Conservation (phyloP, 2,113 vertebrate species). For the Phainopepla nitens region DNA sequence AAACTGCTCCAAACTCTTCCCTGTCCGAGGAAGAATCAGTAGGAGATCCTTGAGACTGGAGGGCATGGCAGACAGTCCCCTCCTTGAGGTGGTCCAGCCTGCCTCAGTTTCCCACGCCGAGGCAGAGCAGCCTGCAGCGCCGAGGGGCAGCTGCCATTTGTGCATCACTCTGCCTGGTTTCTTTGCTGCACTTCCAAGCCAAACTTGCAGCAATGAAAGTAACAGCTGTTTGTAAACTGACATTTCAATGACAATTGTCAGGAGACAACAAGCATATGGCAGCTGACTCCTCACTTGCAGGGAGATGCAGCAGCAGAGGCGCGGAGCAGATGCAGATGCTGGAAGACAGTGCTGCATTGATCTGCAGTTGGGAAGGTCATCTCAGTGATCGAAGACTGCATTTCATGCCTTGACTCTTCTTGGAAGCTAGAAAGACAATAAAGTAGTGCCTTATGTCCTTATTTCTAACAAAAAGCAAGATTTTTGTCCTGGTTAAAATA, state of each 20-base stretch:
- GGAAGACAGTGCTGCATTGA: background rate
- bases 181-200: background rate
- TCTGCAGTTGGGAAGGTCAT: background rate
- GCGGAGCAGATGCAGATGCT: background rate
- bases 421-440: background rate
- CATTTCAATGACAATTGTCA: constrained; percentile 28
- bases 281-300: background rate
- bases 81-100: background rate
- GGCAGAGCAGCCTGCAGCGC: background rate
- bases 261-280: background rate
- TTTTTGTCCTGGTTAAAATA: background rate
- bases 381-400: background rate
- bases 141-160: rapidly evolving
- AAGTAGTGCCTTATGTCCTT: background rate
- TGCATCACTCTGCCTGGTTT: background rate
- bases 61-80: no score
- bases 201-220: background rate
- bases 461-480: background rate
- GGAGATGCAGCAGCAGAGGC: background rate
- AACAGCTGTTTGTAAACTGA: constrained; percentile 20
- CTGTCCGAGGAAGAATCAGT: background rate
- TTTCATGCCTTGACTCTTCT: background rate
- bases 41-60: background rate
- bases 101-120: rapidly evolving
- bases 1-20: background rate